These are phyloP conservation scores for Drosophila busckii DNA, from an alignment of 1,140 invertebrate genomes.

Conservation along the genomic window DNA sequence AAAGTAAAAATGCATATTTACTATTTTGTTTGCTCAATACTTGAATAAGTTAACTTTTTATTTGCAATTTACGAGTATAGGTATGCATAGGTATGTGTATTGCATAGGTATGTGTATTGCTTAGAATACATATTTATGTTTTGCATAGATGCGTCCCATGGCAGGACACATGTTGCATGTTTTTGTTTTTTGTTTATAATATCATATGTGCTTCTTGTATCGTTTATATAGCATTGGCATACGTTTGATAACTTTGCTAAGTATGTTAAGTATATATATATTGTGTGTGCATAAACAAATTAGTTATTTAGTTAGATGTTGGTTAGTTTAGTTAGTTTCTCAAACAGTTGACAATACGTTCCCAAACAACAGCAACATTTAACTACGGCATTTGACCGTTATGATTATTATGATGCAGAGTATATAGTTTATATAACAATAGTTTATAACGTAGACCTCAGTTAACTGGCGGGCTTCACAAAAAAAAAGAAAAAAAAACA, in stretches of 20 bases:
- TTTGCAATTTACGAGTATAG: slow-evolving; percentile 39
- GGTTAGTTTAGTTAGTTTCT: too few species aligned
- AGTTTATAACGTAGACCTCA: background rate
- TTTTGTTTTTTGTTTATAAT: slow-evolving; percentile 7
- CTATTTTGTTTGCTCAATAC: slow-evolving; percentile 35
- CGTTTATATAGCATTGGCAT: slow-evolving; percentile 32
- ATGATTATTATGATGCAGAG: background rate
- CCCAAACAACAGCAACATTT: slow-evolving; percentile 79
- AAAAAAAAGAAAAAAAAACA: too few species aligned
- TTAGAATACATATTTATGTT: slow-evolving; percentile 3
- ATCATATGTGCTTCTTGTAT: slow-evolving; percentile 70
- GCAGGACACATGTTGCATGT: slow-evolving; percentile 1
- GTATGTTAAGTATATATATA: slow-evolving; percentile 25
- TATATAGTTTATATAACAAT: slow-evolving; percentile 5
- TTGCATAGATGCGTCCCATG: slow-evolving; percentile 2
- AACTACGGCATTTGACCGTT: slow-evolving; percentile 31
- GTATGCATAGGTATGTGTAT: slow-evolving; percentile 10
- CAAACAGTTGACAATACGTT: slow-evolving; percentile 66
- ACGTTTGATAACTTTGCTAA: slow-evolving; percentile 13
- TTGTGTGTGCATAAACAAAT: slow-evolving; percentile 19
- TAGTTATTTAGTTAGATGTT: too few species aligned
- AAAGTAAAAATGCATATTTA: too few species aligned
- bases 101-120: background rate
- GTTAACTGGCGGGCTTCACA: too few species aligned
- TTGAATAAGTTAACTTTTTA: slow-evolving; percentile 24